Evolutionary conservation across 1,140 invertebrate species (phyloP).

Genomic region (Parasteatoda tepidariorum): DNA sequence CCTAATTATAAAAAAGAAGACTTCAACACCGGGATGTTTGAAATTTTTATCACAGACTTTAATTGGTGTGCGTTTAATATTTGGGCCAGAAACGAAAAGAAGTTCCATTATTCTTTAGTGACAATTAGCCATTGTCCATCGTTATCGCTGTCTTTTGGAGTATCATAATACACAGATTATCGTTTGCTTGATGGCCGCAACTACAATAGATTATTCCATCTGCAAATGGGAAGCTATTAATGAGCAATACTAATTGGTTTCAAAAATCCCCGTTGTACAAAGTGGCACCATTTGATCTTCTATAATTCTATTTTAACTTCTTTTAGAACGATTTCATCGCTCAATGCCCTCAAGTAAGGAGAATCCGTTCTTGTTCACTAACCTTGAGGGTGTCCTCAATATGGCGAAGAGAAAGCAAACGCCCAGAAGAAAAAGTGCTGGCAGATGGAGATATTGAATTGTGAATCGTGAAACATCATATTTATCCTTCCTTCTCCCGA

Average conservation of each 20-base stretch:
- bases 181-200: no score
- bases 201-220: no score
- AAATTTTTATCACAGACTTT: no score
- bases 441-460: background rate
- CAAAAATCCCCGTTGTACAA: background rate
- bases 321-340: background rate
- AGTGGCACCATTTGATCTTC: background rate
- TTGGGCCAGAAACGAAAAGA: no score
- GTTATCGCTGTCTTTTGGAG: no score
- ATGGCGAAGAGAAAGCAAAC: slow-evolving; percentile 26
- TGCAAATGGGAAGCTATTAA: no score
- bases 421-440: background rate
- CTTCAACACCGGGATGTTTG: no score
- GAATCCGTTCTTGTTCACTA: slow-evolving; percentile 45
- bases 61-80: no score
- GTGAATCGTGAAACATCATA: background rate
- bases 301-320: background rate
- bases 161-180: no score
- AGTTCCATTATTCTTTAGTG: no score
- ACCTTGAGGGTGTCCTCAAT: slow-evolving; percentile 48
- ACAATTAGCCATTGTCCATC: no score
- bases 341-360: slow-evolving; percentile 9
- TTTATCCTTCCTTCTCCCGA: background rate
- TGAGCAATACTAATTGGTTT: background rate
- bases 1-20: no score